A percentile compares a stretch with the other conserved stretches of the same genome.
Conservation (phyloP, 2,113 vertebrate genomes). For the Ariopsis seemanni region DNA sequence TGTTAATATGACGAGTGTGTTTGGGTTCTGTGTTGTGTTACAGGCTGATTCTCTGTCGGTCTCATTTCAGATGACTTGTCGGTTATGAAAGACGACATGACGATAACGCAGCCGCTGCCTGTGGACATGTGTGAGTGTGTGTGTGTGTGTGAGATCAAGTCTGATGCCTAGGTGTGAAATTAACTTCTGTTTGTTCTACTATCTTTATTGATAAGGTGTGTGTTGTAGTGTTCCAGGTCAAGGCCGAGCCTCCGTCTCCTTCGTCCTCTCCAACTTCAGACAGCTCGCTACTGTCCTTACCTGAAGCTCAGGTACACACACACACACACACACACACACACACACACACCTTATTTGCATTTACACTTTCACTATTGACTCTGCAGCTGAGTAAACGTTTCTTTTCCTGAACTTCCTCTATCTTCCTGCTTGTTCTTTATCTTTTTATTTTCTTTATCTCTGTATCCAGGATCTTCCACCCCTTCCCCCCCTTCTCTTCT, state of each 20-base stretch:
- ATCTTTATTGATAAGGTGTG: neutral
- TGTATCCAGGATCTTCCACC: neutral
- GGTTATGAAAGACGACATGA: constrained; percentile 63
- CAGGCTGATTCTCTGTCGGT: neutral
- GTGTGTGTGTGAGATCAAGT: constrained; percentile 62
- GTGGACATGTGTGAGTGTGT: constrained; percentile 74
- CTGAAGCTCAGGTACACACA: constrained; percentile 70
- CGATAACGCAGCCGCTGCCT: constrained; percentile 65
- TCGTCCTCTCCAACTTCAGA: constrained; percentile 78
- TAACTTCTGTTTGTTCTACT: constrained; percentile 2
- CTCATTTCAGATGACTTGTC: constrained; percentile 58
- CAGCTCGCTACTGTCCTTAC: constrained; percentile 62
- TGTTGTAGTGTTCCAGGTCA: constrained; percentile 82
- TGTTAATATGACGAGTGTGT: too few relatives aligned
- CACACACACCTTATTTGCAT: neutral
- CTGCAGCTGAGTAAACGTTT: neutral
- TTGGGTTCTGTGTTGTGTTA: too few relatives aligned
- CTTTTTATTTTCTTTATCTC: neutral
- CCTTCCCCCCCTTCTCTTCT: neutral
- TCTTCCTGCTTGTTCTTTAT: neutral
- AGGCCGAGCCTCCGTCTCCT: constrained; percentile 85
- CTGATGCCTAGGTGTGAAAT: neutral
- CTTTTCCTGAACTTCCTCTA: neutral
- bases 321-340: neutral
- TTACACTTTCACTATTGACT: neutral